Conservation (phyloP, 92 coral and sea anemone species). For the Bergia puertoricense region DNA sequence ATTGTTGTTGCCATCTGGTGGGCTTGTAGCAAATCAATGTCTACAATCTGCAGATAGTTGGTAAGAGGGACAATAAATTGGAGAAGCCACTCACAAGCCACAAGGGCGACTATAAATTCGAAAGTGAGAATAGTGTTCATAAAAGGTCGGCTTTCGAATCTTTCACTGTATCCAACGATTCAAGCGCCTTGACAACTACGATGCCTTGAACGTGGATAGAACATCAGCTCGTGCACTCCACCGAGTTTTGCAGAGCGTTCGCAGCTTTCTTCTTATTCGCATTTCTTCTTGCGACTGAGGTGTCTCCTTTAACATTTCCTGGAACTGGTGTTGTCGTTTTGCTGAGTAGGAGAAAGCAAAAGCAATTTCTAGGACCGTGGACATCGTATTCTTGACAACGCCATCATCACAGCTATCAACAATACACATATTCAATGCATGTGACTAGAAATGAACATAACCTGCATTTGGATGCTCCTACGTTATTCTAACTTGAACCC, state of each 20-base stretch:
- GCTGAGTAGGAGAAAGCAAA: not conserved
- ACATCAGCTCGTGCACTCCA: not conserved
- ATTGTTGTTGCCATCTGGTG: too few species aligned
- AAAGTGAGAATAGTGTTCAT: not conserved
- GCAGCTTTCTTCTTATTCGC: not conserved
- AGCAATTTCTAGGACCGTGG: constrained; percentile 1
- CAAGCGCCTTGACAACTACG: not conserved
- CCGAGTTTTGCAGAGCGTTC: too few species aligned
- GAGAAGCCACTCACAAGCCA: not conserved
- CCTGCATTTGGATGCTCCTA: not conserved
- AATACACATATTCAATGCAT: not conserved
- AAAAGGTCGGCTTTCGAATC: not conserved
- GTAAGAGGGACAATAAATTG: not conserved
- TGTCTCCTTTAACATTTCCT: not conserved
- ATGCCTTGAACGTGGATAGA: not conserved
- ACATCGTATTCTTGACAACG: not conserved
- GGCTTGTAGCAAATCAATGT: too few species aligned
- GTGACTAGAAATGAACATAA: not conserved
- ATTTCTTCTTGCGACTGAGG: constrained; percentile 2
- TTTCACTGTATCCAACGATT: not conserved
- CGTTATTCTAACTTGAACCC: not conserved
- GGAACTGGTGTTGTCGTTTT: not conserved
- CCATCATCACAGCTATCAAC: not conserved
- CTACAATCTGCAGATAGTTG: not conserved
- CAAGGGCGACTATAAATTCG: not conserved